Base-by-base conservation (phyloP, 2,113 vertebrate genomes). In the Cyphomyrus plagiostoma region DNA sequence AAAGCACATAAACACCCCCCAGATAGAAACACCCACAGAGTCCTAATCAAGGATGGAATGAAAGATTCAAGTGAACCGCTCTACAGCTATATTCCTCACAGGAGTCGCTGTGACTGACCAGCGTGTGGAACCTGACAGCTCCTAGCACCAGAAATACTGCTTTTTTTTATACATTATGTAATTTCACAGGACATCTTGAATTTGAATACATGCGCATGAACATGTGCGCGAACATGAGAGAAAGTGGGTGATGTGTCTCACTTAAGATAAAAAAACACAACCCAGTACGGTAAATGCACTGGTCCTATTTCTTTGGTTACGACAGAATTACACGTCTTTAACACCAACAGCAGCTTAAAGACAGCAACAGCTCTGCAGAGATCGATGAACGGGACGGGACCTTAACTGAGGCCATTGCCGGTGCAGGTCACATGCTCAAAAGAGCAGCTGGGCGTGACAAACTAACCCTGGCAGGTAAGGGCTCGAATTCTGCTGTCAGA, bases 151-250 rank as follows among this genome's bases (percentile, higher is more conserved):
- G 50, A 87, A 17, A 53, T 53, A 87, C 45, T 30, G 11, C 5
- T 35, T 53, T 86, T 52, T 52, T 35, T 53, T 53, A 35, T 52
- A 87, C 15, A 53, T 87, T 87, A 87, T 53, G n/a, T 87, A 87
- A 87, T 87, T 87, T 87, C 49, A 35, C 49, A 87, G 85, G 85
- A 87, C 45, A 84, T 84, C 82, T 87, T 87, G 85, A 87, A 53
- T 87, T 53, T 87, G 49, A 87, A 30, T 52, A 50, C n/a, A 35
- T 35, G 85, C 50, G 26, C 84, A 30, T 86, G 49, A 86, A 86
- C 45, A 86, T 52, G 42, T 85, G 83, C 46, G 48, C 15, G 45
- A 86, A 86, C 85, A 83, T 42, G 48, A 35, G 84, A 86, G n/a
- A 56, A 87, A 87, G 85, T 87, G 85, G 85, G 49, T 87, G 85